A percentile compares a stretch with the other conserved stretches of the same genome.
These are phyloP conservation scores for Pogonocherus hispidulus DNA, from an alignment of 2,888 invertebrate genomes.

Conservation along the genomic window DNA sequence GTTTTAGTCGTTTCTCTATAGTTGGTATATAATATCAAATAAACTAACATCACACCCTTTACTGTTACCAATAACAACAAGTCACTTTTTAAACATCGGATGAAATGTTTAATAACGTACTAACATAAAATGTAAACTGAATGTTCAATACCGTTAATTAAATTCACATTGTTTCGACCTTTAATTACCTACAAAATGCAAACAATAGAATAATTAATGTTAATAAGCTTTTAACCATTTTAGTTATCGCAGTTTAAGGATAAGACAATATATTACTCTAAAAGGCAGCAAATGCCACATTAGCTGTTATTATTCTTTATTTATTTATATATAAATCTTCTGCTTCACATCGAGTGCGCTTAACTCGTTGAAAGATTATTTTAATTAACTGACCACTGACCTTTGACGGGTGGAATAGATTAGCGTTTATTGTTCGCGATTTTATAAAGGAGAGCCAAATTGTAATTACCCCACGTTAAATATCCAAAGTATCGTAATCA, in stretches of 20 bases:
- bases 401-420: constrained; percentile 7
- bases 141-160: too few species aligned
- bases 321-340: constrained; percentile 23
- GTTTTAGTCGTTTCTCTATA: too few species aligned
- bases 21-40: too few species aligned
- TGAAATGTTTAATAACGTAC: too few species aligned
- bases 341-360: constrained; percentile 31
- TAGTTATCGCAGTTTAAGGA: constrained; percentile 44
- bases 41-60: too few species aligned
- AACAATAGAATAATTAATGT: constrained; percentile 42
- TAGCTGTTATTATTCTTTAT: constrained; percentile 39
- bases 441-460: neutral
- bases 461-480: neutral
- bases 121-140: too few species aligned
- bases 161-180: too few species aligned
- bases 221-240: constrained; percentile 41
- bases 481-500: neutral
- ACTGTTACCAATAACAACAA: too few species aligned
- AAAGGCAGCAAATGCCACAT: constrained; percentile 44
- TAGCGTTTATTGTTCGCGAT: neutral
- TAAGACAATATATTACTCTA: constrained; percentile 47
- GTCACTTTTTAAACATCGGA: too few species aligned
- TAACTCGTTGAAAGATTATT: constrained; percentile 29
- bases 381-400: constrained; percentile 19
- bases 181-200: constrained; percentile 34